Conservation (phyloP, 2,113 vertebrate genomes). For the Salvelinus fontinalis region DNA sequence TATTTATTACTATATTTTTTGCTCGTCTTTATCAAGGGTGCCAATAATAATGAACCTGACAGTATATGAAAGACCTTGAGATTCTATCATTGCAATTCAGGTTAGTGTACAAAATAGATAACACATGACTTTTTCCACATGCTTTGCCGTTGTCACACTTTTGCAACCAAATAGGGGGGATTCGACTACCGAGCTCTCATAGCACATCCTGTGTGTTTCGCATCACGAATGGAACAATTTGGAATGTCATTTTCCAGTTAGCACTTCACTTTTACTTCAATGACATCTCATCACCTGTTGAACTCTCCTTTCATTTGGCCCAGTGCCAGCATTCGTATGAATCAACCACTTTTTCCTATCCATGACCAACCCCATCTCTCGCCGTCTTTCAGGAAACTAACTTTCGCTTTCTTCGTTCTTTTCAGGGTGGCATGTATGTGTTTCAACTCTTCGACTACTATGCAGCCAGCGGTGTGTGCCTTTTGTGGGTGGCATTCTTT, state of each 20-base stretch:
- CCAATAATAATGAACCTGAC: no score
- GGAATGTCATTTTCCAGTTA: slow-evolving; percentile 60
- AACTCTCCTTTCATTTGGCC: slow-evolving; percentile 57
- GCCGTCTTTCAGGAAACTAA: slow-evolving; percentile 17
- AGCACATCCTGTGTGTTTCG: slow-evolving; percentile 31
- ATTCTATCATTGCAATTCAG: not conserved
- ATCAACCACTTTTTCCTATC: slow-evolving; percentile 9
- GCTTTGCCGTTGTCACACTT: not conserved
- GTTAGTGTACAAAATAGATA: slow-evolving; percentile 37
- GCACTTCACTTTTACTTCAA: slow-evolving; percentile 39
- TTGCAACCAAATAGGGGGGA: not conserved
- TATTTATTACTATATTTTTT: no score
- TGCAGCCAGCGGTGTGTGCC: slow-evolving; percentile 99
- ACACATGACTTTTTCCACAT: not conserved
- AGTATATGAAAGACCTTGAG: no score
- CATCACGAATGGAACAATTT: slow-evolving; percentile 50
- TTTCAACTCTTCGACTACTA: slow-evolving; percentile 99
- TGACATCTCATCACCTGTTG: slow-evolving; percentile 65
- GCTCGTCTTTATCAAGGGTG: not conserved
- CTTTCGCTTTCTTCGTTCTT: slow-evolving; percentile 27
- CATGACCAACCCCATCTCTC: slow-evolving; percentile 18
- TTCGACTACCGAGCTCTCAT: not conserved
- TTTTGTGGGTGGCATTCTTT: slow-evolving; percentile 99
- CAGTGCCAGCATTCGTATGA: slow-evolving; percentile 52
- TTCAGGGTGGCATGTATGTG: slow-evolving; percentile 98